Conservation (phyloP, 1,140 invertebrate genomes). For the Drosophila varians region DNA sequence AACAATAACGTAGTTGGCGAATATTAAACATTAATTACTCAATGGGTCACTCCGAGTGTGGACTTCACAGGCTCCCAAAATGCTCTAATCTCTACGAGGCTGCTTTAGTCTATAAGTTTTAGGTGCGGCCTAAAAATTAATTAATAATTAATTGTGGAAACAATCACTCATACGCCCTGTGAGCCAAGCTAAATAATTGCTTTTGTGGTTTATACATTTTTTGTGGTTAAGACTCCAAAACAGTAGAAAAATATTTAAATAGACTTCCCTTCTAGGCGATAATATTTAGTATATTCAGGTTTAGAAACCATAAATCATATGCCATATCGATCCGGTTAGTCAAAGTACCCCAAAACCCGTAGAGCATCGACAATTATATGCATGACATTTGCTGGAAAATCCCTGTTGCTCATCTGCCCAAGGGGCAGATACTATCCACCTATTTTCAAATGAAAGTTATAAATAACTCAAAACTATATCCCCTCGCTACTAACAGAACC, state of each 20-base stretch:
- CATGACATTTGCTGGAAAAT: conserved; percentile 59
- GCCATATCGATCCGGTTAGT: background rate
- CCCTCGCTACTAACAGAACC: too few relatives aligned
- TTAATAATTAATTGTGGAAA: too few relatives aligned
- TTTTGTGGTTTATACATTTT: background rate
- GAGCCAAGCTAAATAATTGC: background rate
- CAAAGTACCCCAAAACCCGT: background rate
- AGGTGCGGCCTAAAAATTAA: too few relatives aligned
- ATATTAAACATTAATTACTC: conserved; percentile 45
- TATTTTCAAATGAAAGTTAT: background rate
- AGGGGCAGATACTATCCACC: background rate
- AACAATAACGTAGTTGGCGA: conserved; percentile 7
- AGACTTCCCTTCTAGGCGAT: background rate
- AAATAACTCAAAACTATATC: background rate
- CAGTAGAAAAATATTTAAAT: background rate
- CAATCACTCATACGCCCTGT: conserved; percentile 1
- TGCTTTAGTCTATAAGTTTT: background rate
- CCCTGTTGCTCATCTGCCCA: conserved; percentile 65
- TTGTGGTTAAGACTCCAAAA: background rate
- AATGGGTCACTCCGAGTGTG: conserved; percentile 6
- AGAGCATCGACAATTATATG: conserved; percentile 55
- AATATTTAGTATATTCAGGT: background rate
- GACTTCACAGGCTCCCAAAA: background rate
- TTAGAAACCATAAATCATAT: conserved; percentile 3
- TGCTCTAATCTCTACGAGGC: conserved; percentile 2